Conservation (phyloP, 2,888 invertebrate genomes). For the Glyphotaelius pellucidus region DNA sequence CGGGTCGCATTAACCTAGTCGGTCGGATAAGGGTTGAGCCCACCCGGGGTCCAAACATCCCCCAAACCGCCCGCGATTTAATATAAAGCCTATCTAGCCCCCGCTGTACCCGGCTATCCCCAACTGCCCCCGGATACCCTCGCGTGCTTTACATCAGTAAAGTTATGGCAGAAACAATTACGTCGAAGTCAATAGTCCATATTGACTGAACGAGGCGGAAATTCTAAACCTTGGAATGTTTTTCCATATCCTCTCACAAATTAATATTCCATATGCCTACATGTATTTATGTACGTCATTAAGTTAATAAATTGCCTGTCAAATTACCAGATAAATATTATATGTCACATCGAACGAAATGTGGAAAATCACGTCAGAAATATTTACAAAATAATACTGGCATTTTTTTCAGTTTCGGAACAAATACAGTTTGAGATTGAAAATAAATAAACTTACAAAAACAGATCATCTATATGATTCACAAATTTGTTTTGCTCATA, state of each 20-base stretch:
- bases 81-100: background rate
- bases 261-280: background rate
- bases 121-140: background rate
- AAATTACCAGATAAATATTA: background rate
- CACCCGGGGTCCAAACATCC: constrained; percentile 7
- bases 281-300: background rate
- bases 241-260: background rate
- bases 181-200: constrained; percentile 20
- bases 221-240: constrained; percentile 35
- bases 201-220: constrained; percentile 30
- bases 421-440: background rate
- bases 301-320: background rate
- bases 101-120: background rate
- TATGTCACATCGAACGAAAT: background rate
- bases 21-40: constrained; percentile 14
- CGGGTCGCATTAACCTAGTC: constrained; percentile 35
- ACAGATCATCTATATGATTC: background rate
- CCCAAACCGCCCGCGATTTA: background rate
- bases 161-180: constrained; percentile 41
- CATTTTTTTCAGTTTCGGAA: background rate
- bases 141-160: constrained; percentile 30
- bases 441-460: background rate
- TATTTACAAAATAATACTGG: background rate
- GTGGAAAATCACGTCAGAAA: background rate
- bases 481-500: background rate